Conservation (phyloP, 2,113 vertebrate genomes). For the Aviceda subcristata region DNA sequence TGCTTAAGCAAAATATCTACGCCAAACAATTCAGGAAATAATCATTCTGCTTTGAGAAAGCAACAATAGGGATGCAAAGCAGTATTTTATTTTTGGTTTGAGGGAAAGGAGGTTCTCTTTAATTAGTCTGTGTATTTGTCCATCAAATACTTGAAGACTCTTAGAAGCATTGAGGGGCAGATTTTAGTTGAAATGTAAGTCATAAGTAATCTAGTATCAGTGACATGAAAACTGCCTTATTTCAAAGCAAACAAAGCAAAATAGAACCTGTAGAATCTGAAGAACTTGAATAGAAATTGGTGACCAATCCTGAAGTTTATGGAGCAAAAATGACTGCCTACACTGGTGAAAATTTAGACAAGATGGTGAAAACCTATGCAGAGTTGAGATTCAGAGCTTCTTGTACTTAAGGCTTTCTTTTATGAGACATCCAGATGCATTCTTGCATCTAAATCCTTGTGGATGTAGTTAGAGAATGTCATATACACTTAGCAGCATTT, state of each 20-base stretch:
- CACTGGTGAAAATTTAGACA: neutral
- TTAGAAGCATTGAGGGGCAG: neutral
- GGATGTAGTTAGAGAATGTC: neutral
- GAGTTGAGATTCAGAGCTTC: neutral
- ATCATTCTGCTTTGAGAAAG: neutral
- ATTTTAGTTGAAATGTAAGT: neutral
- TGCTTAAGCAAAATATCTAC: slow-evolving; percentile 71
- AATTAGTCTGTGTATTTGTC: neutral
- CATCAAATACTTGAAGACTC: neutral
- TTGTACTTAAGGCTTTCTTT: neutral
- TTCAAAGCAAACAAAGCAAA: neutral
- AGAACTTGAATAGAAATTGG: neutral
- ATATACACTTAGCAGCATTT: neutral
- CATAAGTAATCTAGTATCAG: neutral
- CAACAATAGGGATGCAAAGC: neutral
- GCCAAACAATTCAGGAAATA: slow-evolving; percentile 24
- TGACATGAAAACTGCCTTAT: neutral
- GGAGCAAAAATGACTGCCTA: neutral
- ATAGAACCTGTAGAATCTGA: neutral
- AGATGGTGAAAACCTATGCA: neutral
- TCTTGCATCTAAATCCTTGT: neutral
- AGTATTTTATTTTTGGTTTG: neutral
- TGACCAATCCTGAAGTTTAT: neutral
- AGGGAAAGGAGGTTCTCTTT: neutral
- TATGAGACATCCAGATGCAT: neutral